A percentile compares a stretch with the other conserved stretches of the same genome.
These are phyloP conservation scores for Priocnemis perturbator DNA, from an alignment of 2,888 invertebrate species.

Conservation along the genomic window DNA sequence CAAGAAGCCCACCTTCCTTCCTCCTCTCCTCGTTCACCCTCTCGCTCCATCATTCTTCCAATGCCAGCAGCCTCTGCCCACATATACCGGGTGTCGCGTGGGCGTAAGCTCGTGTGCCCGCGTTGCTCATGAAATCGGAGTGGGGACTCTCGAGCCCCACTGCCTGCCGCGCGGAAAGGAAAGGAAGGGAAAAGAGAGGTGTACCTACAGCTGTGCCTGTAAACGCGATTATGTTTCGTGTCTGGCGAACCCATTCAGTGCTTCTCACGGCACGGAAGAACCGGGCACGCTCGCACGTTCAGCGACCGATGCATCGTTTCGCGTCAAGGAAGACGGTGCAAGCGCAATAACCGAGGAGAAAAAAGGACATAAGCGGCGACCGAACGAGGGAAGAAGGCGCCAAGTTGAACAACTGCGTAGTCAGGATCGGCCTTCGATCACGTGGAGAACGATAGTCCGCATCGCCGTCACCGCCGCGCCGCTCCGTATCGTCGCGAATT, in stretches of 20 bases:
- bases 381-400: too few relatives aligned
- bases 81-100: slow-evolving; percentile 53
- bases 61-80: slow-evolving; percentile 31
- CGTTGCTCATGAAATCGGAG: slow-evolving; percentile 29
- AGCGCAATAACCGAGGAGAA: too few relatives aligned
- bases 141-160: slow-evolving; percentile 46
- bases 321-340: too few relatives aligned
- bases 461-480: too few relatives aligned
- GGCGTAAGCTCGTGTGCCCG: slow-evolving; percentile 29
- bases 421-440: too few relatives aligned
- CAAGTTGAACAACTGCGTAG: too few relatives aligned
- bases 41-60: slow-evolving; percentile 6
- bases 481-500: too few relatives aligned
- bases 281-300: slow-evolving; percentile 35
- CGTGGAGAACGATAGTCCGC: too few relatives aligned
- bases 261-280: slow-evolving; percentile 64
- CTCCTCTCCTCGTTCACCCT: neutral
- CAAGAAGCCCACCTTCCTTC: too few relatives aligned
- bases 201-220: slow-evolving; percentile 60
- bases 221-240: slow-evolving; percentile 65
- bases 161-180: slow-evolving; percentile 57
- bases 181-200: slow-evolving; percentile 66
- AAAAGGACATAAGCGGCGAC: too few relatives aligned
- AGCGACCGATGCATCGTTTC: slow-evolving; percentile 10
- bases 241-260: slow-evolving; percentile 65